phyloP scores from a whole-genome alignment of 2,888 invertebrate genomes.

The Dastarcus helophoroides region DNA sequence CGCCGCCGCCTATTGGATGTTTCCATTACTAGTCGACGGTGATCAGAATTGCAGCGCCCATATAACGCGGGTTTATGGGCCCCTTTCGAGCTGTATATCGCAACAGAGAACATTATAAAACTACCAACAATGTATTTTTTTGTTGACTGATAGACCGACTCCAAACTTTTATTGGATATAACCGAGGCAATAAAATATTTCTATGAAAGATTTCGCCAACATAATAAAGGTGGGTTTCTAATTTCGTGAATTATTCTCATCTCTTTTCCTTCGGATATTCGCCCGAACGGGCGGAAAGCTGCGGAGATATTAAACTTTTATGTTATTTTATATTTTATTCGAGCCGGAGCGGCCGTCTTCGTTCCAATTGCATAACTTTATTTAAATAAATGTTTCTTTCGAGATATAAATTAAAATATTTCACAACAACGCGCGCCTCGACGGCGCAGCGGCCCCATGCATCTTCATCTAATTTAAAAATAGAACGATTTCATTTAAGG shows the following conservation, averaged over 20 bases:
- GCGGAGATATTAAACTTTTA: constrained; percentile 28
- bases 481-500: no score
- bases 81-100: constrained; percentile 34
- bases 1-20: constrained; percentile 32
- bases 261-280: constrained; percentile 16
- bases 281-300: constrained; percentile 19
- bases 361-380: constrained; percentile 23
- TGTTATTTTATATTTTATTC: constrained; percentile 28
- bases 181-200: constrained; percentile 30
- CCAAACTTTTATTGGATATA: constrained; percentile 31
- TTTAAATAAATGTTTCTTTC: constrained; percentile 24
- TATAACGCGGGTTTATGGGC: constrained; percentile 32
- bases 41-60: constrained; percentile 35
- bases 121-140: constrained; percentile 34
- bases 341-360: constrained; percentile 18
- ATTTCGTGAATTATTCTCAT: constrained; percentile 25
- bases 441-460: no score
- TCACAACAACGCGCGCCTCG: no score
- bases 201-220: constrained; percentile 26
- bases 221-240: constrained; percentile 27
- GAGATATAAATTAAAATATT: constrained; percentile 10
- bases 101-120: constrained; percentile 34
- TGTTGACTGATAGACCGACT: constrained; percentile 25
- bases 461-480: no score
- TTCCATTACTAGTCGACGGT: constrained; percentile 30